These are phyloP conservation scores for Halisarca cf. caerulea DNA, from an alignment of 37 sponge, comb jelly and placozoan species.

Conservation along the genomic window DNA sequence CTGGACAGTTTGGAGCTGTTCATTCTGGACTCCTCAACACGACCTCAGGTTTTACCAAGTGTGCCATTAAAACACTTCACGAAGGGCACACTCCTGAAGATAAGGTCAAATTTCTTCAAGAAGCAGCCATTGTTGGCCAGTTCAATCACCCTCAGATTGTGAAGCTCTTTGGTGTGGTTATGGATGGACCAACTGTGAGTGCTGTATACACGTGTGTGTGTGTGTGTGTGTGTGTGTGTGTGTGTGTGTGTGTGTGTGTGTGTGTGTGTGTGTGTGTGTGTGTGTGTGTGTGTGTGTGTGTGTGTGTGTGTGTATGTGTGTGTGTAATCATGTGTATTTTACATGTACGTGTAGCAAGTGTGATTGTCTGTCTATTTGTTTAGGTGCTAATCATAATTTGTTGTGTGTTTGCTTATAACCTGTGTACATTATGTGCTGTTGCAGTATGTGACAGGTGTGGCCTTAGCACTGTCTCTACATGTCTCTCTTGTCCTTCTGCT, in stretches of 20 bases:
- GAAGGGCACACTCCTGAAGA: not conserved
- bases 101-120: conserved; percentile 15
- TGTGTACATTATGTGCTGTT: no score
- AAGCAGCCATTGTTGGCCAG: conserved; percentile 25
- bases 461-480: not conserved
- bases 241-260: not conserved
- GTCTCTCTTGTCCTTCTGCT: not conserved
- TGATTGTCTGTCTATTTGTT: no score
- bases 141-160: not conserved
- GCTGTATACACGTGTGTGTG: not conserved
- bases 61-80: conserved; percentile 1
- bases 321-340: not conserved
- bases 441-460: no score
- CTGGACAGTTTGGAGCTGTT: conserved; percentile 11
- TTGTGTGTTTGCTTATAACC: no score
- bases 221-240: not conserved
- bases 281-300: not conserved
- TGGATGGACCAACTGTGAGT: not conserved
- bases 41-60: not conserved
- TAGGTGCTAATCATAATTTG: no score
- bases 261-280: not conserved
- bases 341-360: not conserved
- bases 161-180: conserved; percentile 6
- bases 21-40: not conserved
- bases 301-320: not conserved